Base-by-base conservation (phyloP, 2,888 invertebrate species). In the Thalpophila matura region DNA sequence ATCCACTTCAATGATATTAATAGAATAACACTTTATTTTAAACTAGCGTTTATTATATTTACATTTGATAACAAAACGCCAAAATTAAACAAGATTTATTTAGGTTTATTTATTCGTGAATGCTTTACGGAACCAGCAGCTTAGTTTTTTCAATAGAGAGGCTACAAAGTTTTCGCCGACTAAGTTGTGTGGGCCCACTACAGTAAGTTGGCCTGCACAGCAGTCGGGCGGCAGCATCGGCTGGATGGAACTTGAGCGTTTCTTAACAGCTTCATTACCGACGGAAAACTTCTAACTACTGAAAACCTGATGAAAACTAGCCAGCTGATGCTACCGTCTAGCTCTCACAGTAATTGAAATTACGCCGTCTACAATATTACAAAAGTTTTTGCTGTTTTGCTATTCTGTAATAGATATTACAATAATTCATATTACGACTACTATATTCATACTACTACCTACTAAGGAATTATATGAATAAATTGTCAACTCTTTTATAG, bases 241-340 rank as follows among this genome's bases (percentile, higher is more conserved):
- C 59, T 69, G 58, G 73, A 50, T 59, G 74, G 57, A 70, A 77
- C 79, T 80, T 65, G 56, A 78, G 59, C 61, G 65, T 76, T 80
- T 63, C 70, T 80, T 74, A 81, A 82, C 81, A 79, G 81, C 80
- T 86, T 81, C 79, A 81, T 85, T 86, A 84, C 76, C 61, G 56
- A 74, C 65, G 67, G 70, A 58, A 78, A 84, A 86, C 78, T 85
- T 78, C 63, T 43, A 68, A 68, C 79, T 58, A 29, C n/a, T 70
- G 66, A 67, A 72, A 73, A 65, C 71, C 68, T 65, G 79, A 75
- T 80, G 78, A 72, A 79, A 83, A 82, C 74, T 79, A 67, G 56
- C 71, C 72, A 77, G 69, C 81, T 79, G 71, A 74, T 67, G 53
- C 75, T 76, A 31, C 38, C 42, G 33, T 9, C 51, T 42, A 50